Conservation (phyloP, 2,113 vertebrate genomes). For the Casuarius casuarius region DNA sequence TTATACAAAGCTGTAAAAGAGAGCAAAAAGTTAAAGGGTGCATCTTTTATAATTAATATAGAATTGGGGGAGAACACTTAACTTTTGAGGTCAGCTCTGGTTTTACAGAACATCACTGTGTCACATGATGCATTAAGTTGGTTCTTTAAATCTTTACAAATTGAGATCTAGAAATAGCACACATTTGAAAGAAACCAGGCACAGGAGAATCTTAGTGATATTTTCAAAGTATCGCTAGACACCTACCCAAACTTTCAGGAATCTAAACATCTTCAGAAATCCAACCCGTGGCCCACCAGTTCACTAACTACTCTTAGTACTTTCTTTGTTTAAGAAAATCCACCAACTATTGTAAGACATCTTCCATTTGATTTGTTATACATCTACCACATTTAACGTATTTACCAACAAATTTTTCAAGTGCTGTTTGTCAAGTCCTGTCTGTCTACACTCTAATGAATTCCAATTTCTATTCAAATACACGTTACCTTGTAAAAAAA, state of each 20-base stretch:
- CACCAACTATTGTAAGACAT: not conserved
- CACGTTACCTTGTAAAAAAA: not conserved
- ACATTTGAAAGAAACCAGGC: not conserved
- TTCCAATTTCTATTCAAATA: not conserved
- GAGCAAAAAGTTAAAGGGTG: not conserved
- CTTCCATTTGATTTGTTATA: not conserved
- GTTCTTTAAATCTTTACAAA: not conserved
- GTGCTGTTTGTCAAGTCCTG: not conserved
- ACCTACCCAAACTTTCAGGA: not conserved
- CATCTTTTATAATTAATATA: not conserved
- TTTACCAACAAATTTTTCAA: not conserved
- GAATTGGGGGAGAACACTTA: not conserved
- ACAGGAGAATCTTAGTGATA: not conserved
- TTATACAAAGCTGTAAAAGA: not conserved
- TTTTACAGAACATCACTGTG: not conserved
- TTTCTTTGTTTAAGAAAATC: not conserved
- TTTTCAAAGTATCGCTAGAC: not conserved
- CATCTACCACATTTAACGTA: not conserved
- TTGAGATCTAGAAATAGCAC: not conserved
- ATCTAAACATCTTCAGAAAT: not conserved
- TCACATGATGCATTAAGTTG: not conserved
- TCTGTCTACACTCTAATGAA: constrained; percentile 8
- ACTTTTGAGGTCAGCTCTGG: not conserved
- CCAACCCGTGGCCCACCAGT: not conserved
- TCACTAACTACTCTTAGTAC: not conserved